Evolutionary conservation across 2,888 invertebrate genomes (phyloP).

Genomic region (Pimpla rufipes): DNA sequence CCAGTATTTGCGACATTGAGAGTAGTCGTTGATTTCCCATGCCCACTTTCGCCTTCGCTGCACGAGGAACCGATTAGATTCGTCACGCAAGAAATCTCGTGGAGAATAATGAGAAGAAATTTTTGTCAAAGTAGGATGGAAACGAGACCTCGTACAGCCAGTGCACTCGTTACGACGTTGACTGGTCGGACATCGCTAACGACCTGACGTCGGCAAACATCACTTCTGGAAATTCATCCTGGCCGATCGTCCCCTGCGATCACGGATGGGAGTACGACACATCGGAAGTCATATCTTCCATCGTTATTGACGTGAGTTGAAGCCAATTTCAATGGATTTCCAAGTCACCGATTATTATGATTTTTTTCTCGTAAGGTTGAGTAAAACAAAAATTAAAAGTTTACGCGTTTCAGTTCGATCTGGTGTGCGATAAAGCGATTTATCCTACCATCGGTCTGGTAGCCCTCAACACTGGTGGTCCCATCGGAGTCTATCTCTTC

Average conservation of each 20-base stretch:
- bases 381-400: neutral
- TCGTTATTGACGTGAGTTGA: conserved; percentile 90
- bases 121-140: conserved; percentile 78
- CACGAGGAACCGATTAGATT: neutral
- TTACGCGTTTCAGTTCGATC: conserved; percentile 89
- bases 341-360: neutral
- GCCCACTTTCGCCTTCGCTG: neutral
- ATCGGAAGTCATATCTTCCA: conserved; percentile 90
- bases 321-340: neutral
- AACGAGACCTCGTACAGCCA: conserved; percentile 88
- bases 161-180: conserved; percentile 90
- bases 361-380: neutral
- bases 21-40: conserved; percentile 51
- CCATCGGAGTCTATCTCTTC: conserved; percentile 95
- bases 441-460: conserved; percentile 95
- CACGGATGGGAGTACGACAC: conserved; percentile 94
- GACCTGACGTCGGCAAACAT: conserved; percentile 74
- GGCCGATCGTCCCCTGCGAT: conserved; percentile 90
- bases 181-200: conserved; percentile 85
- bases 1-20: conserved; percentile 67
- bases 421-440: conserved; percentile 94
- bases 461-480: conserved; percentile 94
- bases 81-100: neutral
- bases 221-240: conserved; percentile 86
- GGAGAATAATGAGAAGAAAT: conserved; percentile 53